phyloP scores from a whole-genome alignment of 2,113 vertebrate genomes.

The Nettapus auritus region DNA sequence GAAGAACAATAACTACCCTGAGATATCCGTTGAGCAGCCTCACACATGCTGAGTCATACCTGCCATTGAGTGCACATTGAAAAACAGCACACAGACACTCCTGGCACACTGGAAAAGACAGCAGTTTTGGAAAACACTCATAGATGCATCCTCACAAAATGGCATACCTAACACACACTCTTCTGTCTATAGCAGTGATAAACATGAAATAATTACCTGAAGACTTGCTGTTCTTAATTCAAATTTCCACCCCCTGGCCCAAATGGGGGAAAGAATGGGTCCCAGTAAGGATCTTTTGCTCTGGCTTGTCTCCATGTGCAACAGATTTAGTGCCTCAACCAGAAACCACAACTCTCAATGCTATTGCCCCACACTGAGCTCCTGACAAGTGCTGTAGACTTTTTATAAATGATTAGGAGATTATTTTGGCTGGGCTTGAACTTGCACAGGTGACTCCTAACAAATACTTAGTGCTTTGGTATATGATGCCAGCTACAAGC shows the following conservation, averaged over 20 bases:
- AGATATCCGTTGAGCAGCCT: neutral
- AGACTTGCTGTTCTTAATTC: neutral
- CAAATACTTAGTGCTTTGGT: conserved; percentile 28
- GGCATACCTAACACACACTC: neutral
- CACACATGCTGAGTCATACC: neutral
- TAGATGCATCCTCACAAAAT: neutral
- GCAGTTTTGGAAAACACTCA: neutral
- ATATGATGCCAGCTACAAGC: conserved; percentile 48
- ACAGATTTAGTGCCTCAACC: conserved; percentile 51
- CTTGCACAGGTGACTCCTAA: conserved; percentile 61
- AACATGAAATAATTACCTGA: neutral
- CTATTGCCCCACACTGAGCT: conserved; percentile 38
- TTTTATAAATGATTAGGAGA: conserved; percentile 71
- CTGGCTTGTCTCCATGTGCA: conserved; percentile 56
- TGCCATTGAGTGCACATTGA: neutral
- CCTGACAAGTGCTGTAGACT: conserved; percentile 49
- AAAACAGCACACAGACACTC: neutral
- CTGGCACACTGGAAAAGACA: neutral
- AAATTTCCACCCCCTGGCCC: neutral
- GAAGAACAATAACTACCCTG: neutral
- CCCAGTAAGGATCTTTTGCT: neutral
- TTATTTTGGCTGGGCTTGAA: conserved; percentile 62
- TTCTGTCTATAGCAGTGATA: neutral
- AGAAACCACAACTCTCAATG: conserved; percentile 68
- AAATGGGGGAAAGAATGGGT: neutral